Conservation (phyloP, 2,888 invertebrate species). For the Pyrgus malvae region DNA sequence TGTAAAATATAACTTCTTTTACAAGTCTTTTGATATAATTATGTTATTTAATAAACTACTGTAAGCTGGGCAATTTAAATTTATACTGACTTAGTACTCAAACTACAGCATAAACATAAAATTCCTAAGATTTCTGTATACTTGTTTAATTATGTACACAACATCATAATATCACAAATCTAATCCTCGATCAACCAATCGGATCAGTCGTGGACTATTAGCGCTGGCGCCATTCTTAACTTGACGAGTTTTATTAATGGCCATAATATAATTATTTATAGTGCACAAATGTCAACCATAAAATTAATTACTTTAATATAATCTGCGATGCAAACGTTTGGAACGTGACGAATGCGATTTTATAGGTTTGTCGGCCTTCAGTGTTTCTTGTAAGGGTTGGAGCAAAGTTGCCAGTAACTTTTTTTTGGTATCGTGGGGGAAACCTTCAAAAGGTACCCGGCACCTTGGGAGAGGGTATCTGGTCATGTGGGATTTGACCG, state of each 20-base stretch:
- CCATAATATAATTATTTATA: slow-evolving; percentile 34
- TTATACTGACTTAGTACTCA: no score
- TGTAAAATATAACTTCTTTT: no score
- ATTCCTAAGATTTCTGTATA: slow-evolving; percentile 7
- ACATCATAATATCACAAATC: slow-evolving; percentile 23
- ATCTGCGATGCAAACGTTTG: slow-evolving; percentile 14
- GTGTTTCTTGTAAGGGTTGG: neutral
- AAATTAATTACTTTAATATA: slow-evolving; percentile 32
- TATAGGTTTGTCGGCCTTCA: slow-evolving; percentile 10
- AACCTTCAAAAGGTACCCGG: no score
- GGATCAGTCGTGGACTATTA: slow-evolving; percentile 27
- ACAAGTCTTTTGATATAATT: no score
- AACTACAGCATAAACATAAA: neutral
- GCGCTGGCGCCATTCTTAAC: slow-evolving; percentile 33
- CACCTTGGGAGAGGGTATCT: no score
- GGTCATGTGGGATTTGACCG: no score
- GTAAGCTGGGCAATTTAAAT: no score
- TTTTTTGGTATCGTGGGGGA: no score
- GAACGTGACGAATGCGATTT: slow-evolving; percentile 20
- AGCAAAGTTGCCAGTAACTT: neutral
- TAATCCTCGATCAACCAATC: slow-evolving; percentile 29
- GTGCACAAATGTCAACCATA: slow-evolving; percentile 26
- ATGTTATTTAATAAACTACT: no score
- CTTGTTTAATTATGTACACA: slow-evolving; percentile 1
- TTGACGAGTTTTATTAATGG: slow-evolving; percentile 36